Base-by-base conservation (phyloP, 2,888 invertebrate species). In the Pterostichus niger region DNA sequence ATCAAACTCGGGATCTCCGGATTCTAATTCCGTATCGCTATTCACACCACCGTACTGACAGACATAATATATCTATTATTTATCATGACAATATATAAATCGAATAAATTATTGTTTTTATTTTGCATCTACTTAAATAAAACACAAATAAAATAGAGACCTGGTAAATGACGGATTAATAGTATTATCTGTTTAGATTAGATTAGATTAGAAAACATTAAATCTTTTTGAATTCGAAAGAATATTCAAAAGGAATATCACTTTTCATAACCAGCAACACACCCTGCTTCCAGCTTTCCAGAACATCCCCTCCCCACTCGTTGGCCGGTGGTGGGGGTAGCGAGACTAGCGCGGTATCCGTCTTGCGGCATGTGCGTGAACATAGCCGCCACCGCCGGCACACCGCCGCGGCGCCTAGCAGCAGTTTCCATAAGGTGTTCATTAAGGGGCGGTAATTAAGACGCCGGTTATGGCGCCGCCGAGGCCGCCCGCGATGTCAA, bases 361-460 rank as follows among this genome's bases (percentile, higher is more conserved):
- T 73, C 82, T 73, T 83, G 78, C 59, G 83, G 78, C 83, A 61
- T 79, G 78, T 71, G 75, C 75, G 82, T 75, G 75, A 71, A 73
- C 79, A 76, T 79, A 73, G 78, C 79, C 56, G 61, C 40, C 40
- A 40, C 40, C 40, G 40, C 6, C 40, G 40, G 7, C 40, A 40
- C 40, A 9, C 44, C 33, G 52, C 64, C 75, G 44, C 75, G 64
- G 13, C 49, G 64, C 61, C 68, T 11, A 46, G 49, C 73, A 68
- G 54, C 82, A 44, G 46, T 61, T 61, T 75, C 71, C 86, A 87
- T 85, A 85, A 87, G 87, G 86, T 87, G 87, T 88, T 88, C 87
- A 87, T 88, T 87, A 88, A 86, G 86, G 86, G 59, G 61, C 54
- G 87, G 86, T 88, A 88, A 88, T 88, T 87, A 88, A 87, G 87